phyloP scores from a whole-genome alignment of 1,140 invertebrate species.

The Aphis gossypii region DNA sequence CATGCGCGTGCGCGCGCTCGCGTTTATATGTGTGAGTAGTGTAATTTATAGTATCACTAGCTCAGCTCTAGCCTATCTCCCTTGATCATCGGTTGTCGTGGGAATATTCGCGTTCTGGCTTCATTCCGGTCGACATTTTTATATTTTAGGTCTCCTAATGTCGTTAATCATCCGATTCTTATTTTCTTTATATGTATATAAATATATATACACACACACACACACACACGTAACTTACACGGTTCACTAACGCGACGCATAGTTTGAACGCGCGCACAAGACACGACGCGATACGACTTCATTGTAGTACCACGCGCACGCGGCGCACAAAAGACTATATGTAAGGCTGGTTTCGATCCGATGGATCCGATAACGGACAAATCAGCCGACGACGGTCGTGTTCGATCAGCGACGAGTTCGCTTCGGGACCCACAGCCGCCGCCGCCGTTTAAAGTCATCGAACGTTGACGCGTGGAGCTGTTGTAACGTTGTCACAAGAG shows the following conservation, averaged over 20 bases:
- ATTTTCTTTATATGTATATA: neutral
- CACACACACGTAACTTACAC: neutral
- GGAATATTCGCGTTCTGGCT: slow-evolving; percentile 53
- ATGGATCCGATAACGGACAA: slow-evolving; percentile 23
- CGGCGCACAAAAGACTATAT: neutral
- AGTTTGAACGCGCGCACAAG: neutral
- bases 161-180: slow-evolving; percentile 51
- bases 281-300: slow-evolving; percentile 30
- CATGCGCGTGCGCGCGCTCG: neutral
- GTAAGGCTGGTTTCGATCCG: neutral
- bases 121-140: slow-evolving; percentile 56
- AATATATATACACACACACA: neutral
- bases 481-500: neutral
- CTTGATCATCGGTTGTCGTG: slow-evolving; percentile 53
- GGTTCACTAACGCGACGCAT: neutral
- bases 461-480: neutral
- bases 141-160: slow-evolving; percentile 52
- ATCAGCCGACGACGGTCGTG: neutral
- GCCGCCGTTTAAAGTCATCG: neutral
- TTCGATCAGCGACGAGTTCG: neutral
- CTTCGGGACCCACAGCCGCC: neutral
- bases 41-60: slow-evolving; percentile 56
- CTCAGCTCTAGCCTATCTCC: slow-evolving; percentile 47
- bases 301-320: neutral
- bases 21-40: slow-evolving; percentile 29